Evolutionary conservation across 2,797 vertebrate genomes (phyloP).

Genomic region (Oryzias dopingdopingensis): DNA sequence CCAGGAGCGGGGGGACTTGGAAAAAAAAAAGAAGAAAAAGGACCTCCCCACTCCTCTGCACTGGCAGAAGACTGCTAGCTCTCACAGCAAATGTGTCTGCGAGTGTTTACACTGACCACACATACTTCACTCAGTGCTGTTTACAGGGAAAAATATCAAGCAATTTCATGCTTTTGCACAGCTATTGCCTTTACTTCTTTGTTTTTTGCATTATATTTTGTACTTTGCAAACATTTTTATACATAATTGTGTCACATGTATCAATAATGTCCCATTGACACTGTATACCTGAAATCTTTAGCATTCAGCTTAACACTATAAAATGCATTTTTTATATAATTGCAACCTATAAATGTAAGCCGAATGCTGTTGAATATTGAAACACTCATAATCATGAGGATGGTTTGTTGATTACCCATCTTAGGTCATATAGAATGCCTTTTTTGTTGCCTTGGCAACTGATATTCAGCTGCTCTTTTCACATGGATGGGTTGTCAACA

Average conservation of each 20-base stretch:
- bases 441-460: conserved; percentile 42
- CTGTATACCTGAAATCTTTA: no score
- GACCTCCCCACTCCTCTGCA: conserved; percentile 60
- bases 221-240: no score
- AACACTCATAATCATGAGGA: background rate
- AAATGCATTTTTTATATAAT: no score
- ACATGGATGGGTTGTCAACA: no score
- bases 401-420: conserved; percentile 16
- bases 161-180: background rate
- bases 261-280: no score
- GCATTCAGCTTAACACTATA: no score
- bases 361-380: no score
- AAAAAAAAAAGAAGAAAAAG: conserved; percentile 13
- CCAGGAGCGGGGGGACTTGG: conserved; percentile 21
- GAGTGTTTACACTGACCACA: conserved; percentile 23
- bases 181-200: background rate
- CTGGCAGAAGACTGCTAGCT: conserved; percentile 35
- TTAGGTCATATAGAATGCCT: conserved; percentile 2
- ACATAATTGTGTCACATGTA: no score
- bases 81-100: conserved; percentile 31
- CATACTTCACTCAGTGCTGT: conserved; percentile 12
- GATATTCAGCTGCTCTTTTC: conserved; percentile 1
- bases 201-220: no score
- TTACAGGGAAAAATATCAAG: background rate
- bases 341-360: no score